phyloP scores from a whole-genome alignment of 2,888 invertebrate species.

The Conus canariensis region DNA sequence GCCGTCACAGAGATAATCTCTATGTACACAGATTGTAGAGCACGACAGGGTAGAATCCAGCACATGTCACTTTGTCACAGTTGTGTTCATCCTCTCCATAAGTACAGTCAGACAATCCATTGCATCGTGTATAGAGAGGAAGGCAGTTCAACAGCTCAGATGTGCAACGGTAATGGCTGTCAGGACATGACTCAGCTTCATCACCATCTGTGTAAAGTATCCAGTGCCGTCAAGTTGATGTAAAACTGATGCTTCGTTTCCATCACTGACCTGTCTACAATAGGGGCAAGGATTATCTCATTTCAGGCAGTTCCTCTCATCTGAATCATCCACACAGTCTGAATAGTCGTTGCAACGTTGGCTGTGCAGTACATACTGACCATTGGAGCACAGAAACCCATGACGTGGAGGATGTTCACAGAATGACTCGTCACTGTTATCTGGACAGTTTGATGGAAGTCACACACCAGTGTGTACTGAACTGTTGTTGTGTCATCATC shows the following conservation, averaged over 20 bases:
- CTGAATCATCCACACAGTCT: not conserved
- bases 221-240: slow-evolving; percentile 3
- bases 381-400: slow-evolving; percentile 5
- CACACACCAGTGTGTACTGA: not conserved
- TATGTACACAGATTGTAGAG: slow-evolving; percentile 1
- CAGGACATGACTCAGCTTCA: not conserved
- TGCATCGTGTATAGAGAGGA: not conserved
- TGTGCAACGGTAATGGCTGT: not conserved
- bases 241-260: not conserved
- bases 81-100: not conserved
- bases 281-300: not conserved
- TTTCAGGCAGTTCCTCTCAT: not conserved
- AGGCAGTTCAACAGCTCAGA: not conserved
- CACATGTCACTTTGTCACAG: not conserved
- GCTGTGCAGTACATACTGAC: not conserved
- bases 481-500: not conserved
- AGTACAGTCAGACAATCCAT: not conserved
- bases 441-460: not conserved
- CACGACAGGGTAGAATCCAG: slow-evolving; percentile 12
- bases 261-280: not conserved
- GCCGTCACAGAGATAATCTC: not conserved
- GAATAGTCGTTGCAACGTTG: not conserved
- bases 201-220: not conserved
- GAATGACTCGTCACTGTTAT: not conserved
- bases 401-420: not conserved